Conservation (phyloP, 2,888 invertebrate species). For the Salticus scenicus region DNA sequence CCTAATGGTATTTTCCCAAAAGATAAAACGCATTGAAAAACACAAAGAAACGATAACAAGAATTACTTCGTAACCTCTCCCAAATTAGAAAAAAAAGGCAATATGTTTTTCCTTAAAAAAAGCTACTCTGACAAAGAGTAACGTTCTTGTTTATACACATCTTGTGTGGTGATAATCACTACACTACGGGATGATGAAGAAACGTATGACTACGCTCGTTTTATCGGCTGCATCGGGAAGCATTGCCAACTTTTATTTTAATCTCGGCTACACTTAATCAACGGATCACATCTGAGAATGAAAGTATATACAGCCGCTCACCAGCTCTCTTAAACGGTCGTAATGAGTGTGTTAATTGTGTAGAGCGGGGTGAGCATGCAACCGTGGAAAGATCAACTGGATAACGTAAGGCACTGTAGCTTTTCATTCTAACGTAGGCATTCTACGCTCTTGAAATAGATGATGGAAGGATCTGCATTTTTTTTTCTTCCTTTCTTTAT, state of each 20-base stretch:
- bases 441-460: background rate
- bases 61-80: too few species aligned
- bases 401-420: background rate
- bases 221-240: background rate
- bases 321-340: background rate
- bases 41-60: too few species aligned
- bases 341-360: conserved; percentile 8
- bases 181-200: too few species aligned
- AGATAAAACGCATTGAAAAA: too few species aligned
- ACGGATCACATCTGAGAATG: background rate
- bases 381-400: background rate
- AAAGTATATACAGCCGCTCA: too few species aligned
- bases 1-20: too few species aligned
- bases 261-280: background rate
- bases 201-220: background rate
- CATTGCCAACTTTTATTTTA: conserved; percentile 1
- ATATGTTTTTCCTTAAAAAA: too few species aligned
- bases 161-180: too few species aligned
- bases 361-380: background rate
- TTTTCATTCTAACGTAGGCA: background rate
- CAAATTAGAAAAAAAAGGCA: too few species aligned
- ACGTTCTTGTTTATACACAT: too few species aligned
- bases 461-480: background rate
- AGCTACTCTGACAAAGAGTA: too few species aligned
- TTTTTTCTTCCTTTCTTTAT: background rate